phyloP scores from a whole-genome alignment of 53 echinoderm and acorn worm species.

The Stichopus horrens region DNA sequence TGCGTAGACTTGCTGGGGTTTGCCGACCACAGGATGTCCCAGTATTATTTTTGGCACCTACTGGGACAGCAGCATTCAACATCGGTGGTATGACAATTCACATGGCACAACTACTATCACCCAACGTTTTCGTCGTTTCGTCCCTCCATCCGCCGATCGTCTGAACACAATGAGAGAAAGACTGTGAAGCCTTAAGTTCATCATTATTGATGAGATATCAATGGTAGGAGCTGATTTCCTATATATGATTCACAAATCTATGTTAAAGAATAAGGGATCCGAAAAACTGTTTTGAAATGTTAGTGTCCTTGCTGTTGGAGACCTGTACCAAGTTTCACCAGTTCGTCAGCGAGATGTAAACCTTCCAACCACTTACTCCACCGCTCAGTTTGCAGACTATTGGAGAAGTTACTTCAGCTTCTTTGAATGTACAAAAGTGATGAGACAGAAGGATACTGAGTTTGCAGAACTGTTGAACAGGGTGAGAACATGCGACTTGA shows the following conservation, averaged over 20 bases:
- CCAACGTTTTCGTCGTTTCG: not conserved
- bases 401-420: conserved; percentile 55
- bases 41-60: conserved; percentile 48
- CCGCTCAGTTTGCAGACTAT: conserved; percentile 21
- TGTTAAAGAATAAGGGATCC: conserved; percentile 39
- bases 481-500: conserved; percentile 24
- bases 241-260: not conserved
- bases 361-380: not conserved
- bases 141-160: conserved; percentile 26
- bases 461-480: conserved; percentile 58
- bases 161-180: conserved; percentile 26
- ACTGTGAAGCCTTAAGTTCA: conserved; percentile 7
- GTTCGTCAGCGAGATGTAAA: conserved; percentile 26
- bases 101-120: conserved; percentile 43
- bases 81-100: conserved; percentile 52
- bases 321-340: conserved; percentile 51
- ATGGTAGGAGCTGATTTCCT: conserved; percentile 49
- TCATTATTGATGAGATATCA: conserved; percentile 58
- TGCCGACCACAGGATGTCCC: not conserved
- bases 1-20: not conserved
- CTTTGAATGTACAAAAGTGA: conserved; percentile 46
- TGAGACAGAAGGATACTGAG: no score
- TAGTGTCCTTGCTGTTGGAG: conserved; percentile 46
- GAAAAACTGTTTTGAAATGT: conserved; percentile 32
- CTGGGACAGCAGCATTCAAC: conserved; percentile 55